Evolutionary conservation across 2,888 invertebrate species (phyloP), one percentile per base, ranked within the genome.

Genomic region (Eristalis tenax): DNA sequence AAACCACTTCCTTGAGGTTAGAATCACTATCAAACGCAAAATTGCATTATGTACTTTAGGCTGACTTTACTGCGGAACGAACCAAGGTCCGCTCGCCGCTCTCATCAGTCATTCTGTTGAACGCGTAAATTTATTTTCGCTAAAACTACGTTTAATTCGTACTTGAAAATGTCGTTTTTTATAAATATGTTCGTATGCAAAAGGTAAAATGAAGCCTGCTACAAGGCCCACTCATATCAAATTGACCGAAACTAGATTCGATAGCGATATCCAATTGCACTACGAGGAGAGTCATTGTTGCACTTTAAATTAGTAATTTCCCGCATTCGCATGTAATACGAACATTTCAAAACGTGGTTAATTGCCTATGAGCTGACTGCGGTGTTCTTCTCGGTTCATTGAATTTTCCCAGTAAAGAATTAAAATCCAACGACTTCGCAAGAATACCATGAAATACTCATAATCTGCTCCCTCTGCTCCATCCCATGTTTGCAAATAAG

Each of bases 351-450:
- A 11, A n/a, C 28, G n/a, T 4, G 10, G 0, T 35, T 35, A 0
- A n/a, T n/a, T 18, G 18, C 5, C n/a, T n/a, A 18, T 43, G 43
- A n/a, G n/a, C 0, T 18, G 43, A 8, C 50, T 18, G 18, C 50
- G 50, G 8, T 18, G 18, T 18, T 50, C 18, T 50, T 69, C 50
- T 50, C 59, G 59, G 69, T 65, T 43, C 74, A 79, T 70, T 64
- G 65, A 15, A 28, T 78, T 18, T 23, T 40, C n/a, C 11, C 11
- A 15, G 32, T 18, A 22, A 22, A 22, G 35, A 13, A 10, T 22
- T 40, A 38, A 35, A 71, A 73, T 83, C 74, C 64, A 74, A 68
- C 35, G 57, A 83, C 73, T 79, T 65, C 79, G 63, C 64, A n/a
- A n/a, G n/a, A n/a, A n/a, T n/a, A n/a, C n/a, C n/a, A n/a, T n/a